Evolutionary conservation across 23 tunicate species (phyloP), one percentile per base, ranked within the genome.

Genomic region (Aplidium turbinatum): DNA sequence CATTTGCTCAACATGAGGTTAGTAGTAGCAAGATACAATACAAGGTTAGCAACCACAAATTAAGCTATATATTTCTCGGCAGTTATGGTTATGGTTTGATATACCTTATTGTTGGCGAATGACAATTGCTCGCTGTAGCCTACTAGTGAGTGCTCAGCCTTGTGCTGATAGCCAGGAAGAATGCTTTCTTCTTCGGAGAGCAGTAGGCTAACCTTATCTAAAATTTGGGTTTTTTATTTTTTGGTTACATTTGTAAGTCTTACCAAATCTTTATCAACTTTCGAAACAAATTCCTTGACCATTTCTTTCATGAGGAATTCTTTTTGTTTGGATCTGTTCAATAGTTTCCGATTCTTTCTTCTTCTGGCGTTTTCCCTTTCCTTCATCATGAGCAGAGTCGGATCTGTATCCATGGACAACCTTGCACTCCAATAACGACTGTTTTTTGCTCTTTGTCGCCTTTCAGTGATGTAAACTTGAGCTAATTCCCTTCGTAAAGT

Each of bases 401-500:
- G 62, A 69, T 80, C 77, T 11, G 56, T 38, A 9, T 80, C 85
- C 40, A 47, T 48, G 28, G 73, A 57, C 57, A 72, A 33, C 30
- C 62, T 78, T 31, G 20, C 20, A 36, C 23, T 35, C 61, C 63
- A 36, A 21, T 62, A 38, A 21, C 52, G 38, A 29, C 66, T 51
- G 16, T 54, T 34, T 30, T 36, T 34, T 26, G 18, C 33, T 32
- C 33, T 57, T 38, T 70, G 31, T 19, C 57, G 23, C 53, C 25
- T 54, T 3, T n/a, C 32, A 4, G 25, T 54, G 48, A 73, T 46
- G 35, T 47, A 70, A 23, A 70, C 28, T 29, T 70, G 47, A 28
- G 87, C 87, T 22, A 81, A 35, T 61, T 81, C 87, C 32, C 73
- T 48, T 23, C 87, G 78, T 24, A 81, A 26, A 73, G 50, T 39